phyloP scores from a whole-genome alignment of 1,140 invertebrate species.

The Meloidogyne floridensis region DNA sequence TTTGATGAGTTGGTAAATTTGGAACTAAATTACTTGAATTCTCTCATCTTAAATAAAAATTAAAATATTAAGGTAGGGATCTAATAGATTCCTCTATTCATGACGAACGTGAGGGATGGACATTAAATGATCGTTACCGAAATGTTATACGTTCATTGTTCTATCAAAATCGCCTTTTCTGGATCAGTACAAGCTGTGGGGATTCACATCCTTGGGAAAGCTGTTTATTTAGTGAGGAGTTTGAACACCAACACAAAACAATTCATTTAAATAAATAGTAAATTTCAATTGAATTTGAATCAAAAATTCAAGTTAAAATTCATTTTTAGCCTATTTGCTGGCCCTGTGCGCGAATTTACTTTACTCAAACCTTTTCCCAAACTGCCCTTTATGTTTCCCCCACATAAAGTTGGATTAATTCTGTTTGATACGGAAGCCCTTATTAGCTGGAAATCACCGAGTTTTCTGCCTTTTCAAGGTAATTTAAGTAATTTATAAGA shows the following conservation, averaged over 20 bases:
- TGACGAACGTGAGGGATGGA: constrained; percentile 46
- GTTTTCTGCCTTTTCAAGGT: constrained; percentile 55
- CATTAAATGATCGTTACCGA: constrained; percentile 42
- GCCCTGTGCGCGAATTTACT: constrained; percentile 46
- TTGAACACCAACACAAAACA: constrained; percentile 36
- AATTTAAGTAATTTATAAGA: background rate
- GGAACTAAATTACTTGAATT: background rate
- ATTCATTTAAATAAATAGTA: constrained; percentile 47
- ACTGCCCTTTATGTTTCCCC: constrained; percentile 40
- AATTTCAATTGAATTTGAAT: background rate
- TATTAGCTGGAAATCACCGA: constrained; percentile 54
- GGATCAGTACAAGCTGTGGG: constrained; percentile 52
- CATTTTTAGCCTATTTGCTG: constrained; percentile 34
- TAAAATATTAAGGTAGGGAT: constrained; percentile 32
- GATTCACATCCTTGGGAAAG: constrained; percentile 49
- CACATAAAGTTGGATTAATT: constrained; percentile 46
- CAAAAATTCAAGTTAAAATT: constrained; percentile 8
- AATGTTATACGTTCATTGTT: constrained; percentile 39
- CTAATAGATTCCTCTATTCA: constrained; percentile 38
- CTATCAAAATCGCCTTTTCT: constrained; percentile 49
- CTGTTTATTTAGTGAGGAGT: constrained; percentile 47
- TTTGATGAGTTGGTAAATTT: constrained; percentile 29
- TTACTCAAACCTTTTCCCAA: constrained; percentile 37
- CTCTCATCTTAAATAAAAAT: background rate
- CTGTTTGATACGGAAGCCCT: constrained; percentile 39